phyloP scores from a whole-genome alignment of 2,888 invertebrate genomes.

The Belgica antarctica region DNA sequence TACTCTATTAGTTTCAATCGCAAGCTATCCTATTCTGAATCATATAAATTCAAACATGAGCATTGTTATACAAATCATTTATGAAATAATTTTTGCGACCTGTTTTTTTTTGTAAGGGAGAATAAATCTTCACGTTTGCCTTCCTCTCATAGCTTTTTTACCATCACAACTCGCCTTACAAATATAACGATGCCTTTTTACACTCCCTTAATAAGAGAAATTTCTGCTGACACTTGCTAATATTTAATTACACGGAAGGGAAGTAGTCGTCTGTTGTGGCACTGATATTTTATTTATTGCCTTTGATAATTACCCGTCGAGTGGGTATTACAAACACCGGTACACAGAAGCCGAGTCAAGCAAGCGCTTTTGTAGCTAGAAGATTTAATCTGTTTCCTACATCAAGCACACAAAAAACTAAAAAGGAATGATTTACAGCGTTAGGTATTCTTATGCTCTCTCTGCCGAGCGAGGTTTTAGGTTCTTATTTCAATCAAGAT shows the following conservation, averaged over 20 bases:
- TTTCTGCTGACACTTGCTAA: slow-evolving; percentile 37
- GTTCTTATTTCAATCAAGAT: slow-evolving; percentile 42
- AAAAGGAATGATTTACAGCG: slow-evolving; percentile 28
- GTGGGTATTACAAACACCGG: background rate
- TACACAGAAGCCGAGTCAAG: background rate
- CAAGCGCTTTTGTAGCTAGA: background rate
- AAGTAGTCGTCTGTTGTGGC: slow-evolving; percentile 17
- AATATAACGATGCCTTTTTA: no score
- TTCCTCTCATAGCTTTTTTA: background rate
- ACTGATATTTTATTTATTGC: slow-evolving; percentile 43
- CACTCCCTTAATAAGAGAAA: no score
- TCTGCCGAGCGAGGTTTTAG: background rate
- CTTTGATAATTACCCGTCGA: slow-evolving; percentile 38
- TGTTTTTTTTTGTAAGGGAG: background rate
- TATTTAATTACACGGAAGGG: slow-evolving; percentile 40
- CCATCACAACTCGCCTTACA: background rate
- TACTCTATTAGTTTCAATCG: no score
- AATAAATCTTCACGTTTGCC: no score
- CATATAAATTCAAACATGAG: no score
- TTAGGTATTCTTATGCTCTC: slow-evolving; percentile 4
- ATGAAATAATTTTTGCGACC: slow-evolving; percentile 33
- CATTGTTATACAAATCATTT: slow-evolving; percentile 42
- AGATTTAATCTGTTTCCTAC: slow-evolving; percentile 24
- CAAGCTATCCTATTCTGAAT: no score
- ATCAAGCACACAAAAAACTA: background rate